These are phyloP conservation scores for Cephus cinctus DNA, from an alignment of 1,140 invertebrate species.

Conservation along the genomic window DNA sequence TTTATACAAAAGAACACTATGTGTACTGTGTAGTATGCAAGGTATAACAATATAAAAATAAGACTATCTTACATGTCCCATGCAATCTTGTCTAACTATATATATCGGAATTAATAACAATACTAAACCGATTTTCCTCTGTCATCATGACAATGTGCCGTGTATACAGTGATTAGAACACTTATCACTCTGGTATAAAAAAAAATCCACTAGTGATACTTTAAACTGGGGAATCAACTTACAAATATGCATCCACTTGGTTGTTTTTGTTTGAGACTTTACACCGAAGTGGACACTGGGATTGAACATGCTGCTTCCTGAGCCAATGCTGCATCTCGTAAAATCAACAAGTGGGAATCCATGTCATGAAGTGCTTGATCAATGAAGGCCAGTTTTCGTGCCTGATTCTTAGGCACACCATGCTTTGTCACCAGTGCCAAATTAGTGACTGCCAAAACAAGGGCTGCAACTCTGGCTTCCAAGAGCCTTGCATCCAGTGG, in stretches of 20 bases:
- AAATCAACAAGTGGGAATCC: slow-evolving; percentile 64
- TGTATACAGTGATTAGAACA: no score
- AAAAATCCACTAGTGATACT: no score
- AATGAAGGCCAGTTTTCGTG: slow-evolving; percentile 61
- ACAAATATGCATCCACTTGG: not conserved
- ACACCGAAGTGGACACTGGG: slow-evolving; percentile 46
- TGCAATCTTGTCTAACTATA: no score
- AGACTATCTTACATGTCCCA: no score
- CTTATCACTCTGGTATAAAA: no score
- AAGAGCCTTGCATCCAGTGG: slow-evolving; percentile 69
- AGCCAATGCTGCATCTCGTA: slow-evolving; percentile 58
- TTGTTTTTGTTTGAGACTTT: slow-evolving; percentile 1
- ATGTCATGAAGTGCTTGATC: slow-evolving; percentile 69
- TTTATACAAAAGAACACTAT: no score
- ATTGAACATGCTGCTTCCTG: slow-evolving; percentile 55
- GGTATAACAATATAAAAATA: no score
- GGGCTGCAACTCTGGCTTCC: slow-evolving; percentile 68
- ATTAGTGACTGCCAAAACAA: slow-evolving; percentile 71
- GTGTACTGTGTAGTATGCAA: no score
- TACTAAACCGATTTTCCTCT: no score
- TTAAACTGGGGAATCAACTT: no score
- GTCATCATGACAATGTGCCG: no score
- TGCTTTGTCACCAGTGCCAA: slow-evolving; percentile 63
- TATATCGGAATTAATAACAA: no score
- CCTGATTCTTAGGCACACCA: slow-evolving; percentile 54